A percentile compares a stretch with the other conserved stretches of the same genome.
These are phyloP conservation scores for Thermophis baileyi DNA, from an alignment of 2,113 vertebrate species.

Conservation along the genomic window DNA sequence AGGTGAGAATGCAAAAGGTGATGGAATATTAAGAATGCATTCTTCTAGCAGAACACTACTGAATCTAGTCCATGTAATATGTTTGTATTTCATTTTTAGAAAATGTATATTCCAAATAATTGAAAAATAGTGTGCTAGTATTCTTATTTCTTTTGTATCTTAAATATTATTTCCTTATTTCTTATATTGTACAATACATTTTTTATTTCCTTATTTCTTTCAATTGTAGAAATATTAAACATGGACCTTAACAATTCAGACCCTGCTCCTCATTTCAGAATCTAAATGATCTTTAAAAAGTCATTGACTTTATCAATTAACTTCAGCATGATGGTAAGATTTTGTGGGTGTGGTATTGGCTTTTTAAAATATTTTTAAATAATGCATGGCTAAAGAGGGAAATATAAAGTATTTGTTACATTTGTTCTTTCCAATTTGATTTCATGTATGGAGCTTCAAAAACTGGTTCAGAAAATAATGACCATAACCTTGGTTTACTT, in stretches of 20 bases:
- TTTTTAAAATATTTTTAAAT: neutral
- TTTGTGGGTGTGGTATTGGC: neutral
- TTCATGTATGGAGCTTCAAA: neutral
- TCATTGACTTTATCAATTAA: constrained; percentile 37
- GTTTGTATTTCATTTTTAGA: neutral
- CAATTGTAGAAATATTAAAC: constrained; percentile 36
- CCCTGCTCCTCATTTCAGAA: constrained; percentile 10
- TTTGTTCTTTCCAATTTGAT: neutral
- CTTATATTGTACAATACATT: neutral
- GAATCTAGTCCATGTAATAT: neutral
- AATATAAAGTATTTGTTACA: neutral
- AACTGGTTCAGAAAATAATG: neutral
- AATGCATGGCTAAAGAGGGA: neutral
- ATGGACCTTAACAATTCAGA: constrained; percentile 50
- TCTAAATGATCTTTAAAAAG: constrained; percentile 31
- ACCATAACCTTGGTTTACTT: neutral
- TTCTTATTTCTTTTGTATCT: neutral
- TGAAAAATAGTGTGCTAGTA: neutral
- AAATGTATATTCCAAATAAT: neutral
- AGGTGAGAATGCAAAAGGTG: neutral
- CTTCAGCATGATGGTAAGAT: constrained; percentile 70
- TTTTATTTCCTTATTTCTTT: constrained; percentile 13
- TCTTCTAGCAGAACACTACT: neutral
- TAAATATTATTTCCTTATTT: neutral
- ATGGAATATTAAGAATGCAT: neutral